Evolutionary conservation across 2,888 invertebrate genomes (phyloP).

Genomic region (Hydropsyche betteni): DNA sequence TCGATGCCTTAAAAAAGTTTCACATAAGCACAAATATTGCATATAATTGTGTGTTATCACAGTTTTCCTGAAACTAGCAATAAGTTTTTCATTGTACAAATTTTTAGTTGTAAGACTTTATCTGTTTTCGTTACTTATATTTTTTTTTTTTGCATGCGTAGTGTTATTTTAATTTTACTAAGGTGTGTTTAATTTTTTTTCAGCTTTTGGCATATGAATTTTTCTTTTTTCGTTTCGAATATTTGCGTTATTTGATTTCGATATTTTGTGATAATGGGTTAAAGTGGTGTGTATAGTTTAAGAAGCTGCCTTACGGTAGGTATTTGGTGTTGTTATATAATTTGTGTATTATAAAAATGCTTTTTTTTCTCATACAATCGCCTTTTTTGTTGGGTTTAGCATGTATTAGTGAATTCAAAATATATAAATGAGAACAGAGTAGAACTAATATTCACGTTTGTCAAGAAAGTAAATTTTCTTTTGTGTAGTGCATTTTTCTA

Average conservation of each 20-base stretch:
- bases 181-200: constrained; percentile 45
- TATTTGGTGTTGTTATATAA: not conserved
- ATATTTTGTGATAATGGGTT: constrained; percentile 18
- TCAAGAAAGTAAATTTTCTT: constrained; percentile 2
- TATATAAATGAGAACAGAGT: too few relatives aligned
- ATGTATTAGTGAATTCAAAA: too few relatives aligned
- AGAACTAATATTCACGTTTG: not conserved
- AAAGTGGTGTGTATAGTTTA: constrained; percentile 9
- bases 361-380: too few relatives aligned
- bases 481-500: not conserved
- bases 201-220: constrained; percentile 42
- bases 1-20: too few relatives aligned
- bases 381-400: too few relatives aligned
- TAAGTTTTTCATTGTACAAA: not conserved
- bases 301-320: not conserved
- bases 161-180: constrained; percentile 40
- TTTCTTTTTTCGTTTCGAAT: constrained; percentile 50
- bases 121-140: constrained; percentile 31
- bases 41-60: too few relatives aligned
- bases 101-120: not conserved
- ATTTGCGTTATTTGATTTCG: constrained; percentile 26
- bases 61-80: too few relatives aligned
- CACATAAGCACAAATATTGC: too few relatives aligned
- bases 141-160: constrained; percentile 31
- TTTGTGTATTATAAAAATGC: too few relatives aligned